Base-by-base conservation (phyloP, 2,797 vertebrate species). In the Mus minutoides region DNA sequence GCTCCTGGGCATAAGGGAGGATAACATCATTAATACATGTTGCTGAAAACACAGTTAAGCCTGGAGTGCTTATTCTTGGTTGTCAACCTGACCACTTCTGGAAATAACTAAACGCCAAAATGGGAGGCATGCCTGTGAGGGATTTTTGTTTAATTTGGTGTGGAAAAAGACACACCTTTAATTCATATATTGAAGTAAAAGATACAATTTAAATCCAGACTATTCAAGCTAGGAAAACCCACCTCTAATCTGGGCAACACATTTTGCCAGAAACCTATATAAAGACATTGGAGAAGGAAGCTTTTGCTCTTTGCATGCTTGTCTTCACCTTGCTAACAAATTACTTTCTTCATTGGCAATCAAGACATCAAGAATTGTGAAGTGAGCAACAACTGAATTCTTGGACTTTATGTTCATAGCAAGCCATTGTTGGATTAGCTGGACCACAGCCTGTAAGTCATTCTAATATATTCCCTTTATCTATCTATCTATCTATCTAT, bases 1-100 rank as follows among this genome's bases (percentile, higher is more conserved):
- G 43, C 3, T 49, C 52, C 90, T 46, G 34, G 85, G 46, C 11
- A 73, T 21, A 31, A 34, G 8, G 86, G 11, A 95, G 60, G 16
- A 94, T 60, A 11, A 82, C 92, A 83, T 86, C 43, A 84, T 86
- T 87, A 91, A 92, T 88, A 88, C 0, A 60, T 13, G 46, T 60
- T 77, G 21, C 26, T 88, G 9, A 84, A 91, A 94, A 93, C 67
- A 69, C 90, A 96, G 78, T 16, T 76, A 79, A 71, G 10, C 17
- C 56, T 54, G 4, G 24, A 60, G 80, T 60, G 3, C 13, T 9
- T 40, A 17, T 60, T 60, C 6, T 19, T 60, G 14, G 13, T 60
- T 82, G n/a, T 43, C n/a, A 60, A 40, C 6, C 40, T 40, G 6
- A 60, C 24, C 29, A 83, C 11, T 24, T 58, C 34, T 80, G 34